phyloP scores from a whole-genome alignment of 2,888 invertebrate species.

The Trissolcus brochymenae region DNA sequence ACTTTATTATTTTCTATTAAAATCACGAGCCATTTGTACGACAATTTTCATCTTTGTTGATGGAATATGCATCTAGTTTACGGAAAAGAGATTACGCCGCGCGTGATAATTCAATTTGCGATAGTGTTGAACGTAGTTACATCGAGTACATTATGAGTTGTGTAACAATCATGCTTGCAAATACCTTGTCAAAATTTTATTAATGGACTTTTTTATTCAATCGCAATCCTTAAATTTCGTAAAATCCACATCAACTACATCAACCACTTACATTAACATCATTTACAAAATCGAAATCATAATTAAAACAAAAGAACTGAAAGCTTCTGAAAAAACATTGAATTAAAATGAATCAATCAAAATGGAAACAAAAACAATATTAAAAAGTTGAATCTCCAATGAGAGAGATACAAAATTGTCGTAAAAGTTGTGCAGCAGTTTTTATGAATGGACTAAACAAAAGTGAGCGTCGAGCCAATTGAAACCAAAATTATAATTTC shows the following conservation, averaged over 20 bases:
- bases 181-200: conserved; percentile 7
- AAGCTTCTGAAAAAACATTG: too few species aligned
- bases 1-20: conserved; percentile 1
- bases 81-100: conserved; percentile 33
- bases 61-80: conserved; percentile 22
- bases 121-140: conserved; percentile 24
- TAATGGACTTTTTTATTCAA: too few species aligned
- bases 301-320: too few species aligned
- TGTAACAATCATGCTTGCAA: conserved; percentile 16
- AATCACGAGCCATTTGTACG: conserved; percentile 9
- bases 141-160: conserved; percentile 17
- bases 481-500: conserved; percentile 50
- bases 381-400: too few species aligned
- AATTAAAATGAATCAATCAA: too few species aligned
- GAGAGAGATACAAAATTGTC: too few species aligned
- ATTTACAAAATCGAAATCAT: background rate
- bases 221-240: too few species aligned
- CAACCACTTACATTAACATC: background rate
- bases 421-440: conserved; percentile 1
- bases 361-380: too few species aligned
- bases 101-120: conserved; percentile 26
- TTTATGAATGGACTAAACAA: background rate
- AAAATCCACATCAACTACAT: too few species aligned
- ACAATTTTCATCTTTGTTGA: conserved; percentile 15
- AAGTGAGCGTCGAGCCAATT: conserved; percentile 12